Evolutionary conservation across 2,113 vertebrate genomes (phyloP), one percentile per base, ranked within the genome.

Genomic region (Proterorhinus semilunaris): DNA sequence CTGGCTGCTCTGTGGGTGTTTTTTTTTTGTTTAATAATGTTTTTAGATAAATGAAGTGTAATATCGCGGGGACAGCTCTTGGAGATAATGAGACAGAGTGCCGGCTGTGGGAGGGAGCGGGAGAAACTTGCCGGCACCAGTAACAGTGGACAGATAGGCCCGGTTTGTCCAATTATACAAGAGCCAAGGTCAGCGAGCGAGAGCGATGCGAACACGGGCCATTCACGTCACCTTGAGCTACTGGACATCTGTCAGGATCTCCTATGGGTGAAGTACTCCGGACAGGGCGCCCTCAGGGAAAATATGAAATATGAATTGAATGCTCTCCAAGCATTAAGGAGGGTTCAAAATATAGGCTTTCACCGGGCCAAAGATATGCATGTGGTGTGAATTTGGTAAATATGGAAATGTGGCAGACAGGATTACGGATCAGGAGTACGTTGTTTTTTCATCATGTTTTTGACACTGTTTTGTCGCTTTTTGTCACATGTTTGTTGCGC

Each of bases 131-230:
- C 81, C 71, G 72, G 66, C 72, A 73, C 65, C 74, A 71, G 62
- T 65, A 71, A 78, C 53, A 74, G 64, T 72, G 65, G 62, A 81
- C 70, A 62, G 76, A 85, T 75, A 68, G 66, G 57, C 16, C 66
- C 72, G 76, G 64, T 70, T 67, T 47, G 65, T 75, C 83, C 83
- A 87, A 83, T 91, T 90, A 83, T 72, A 64, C 58, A 55, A 51
- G 61, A 76, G 66, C 67, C 44, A 74, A 83, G 73, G 84, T 81
- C 71, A 74, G 43, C 17, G 63, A 79, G 73, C 62, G 58, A 74
- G 74, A 36, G 48, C 70, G 49, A 53, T 66, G 42, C 12, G 8
- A 71, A 78, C 65, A 64, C 59, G 73, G 64, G 58, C 27, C 57
- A 75, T 73, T 69, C 59, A 65, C 54, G 52, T 79, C 75, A 82